Evolutionary conservation across 2,113 vertebrate genomes (phyloP).

Genomic region (Tragulus kanchil): DNA sequence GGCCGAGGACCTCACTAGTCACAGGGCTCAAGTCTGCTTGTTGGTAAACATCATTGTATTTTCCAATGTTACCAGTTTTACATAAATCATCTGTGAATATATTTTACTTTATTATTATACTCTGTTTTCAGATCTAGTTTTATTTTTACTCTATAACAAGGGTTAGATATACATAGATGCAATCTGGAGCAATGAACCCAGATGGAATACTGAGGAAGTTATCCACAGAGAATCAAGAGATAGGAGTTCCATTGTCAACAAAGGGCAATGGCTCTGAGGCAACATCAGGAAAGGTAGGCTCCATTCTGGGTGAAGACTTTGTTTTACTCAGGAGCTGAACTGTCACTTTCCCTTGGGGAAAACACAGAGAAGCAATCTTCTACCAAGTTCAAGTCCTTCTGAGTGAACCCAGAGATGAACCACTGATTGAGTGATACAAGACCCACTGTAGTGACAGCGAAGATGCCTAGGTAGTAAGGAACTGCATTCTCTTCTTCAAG

Average conservation of each 20-base stretch:
- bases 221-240: not conserved
- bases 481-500: not conserved
- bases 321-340: not conserved
- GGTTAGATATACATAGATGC: not conserved
- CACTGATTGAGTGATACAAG: not conserved
- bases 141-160: not conserved
- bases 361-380: not conserved
- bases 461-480: fast-evolving
- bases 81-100: not conserved
- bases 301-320: not conserved
- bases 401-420: not conserved
- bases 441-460: not conserved
- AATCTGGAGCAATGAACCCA: not conserved
- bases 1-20: not conserved
- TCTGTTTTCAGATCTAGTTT: not conserved
- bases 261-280: not conserved
- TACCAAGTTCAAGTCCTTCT: not conserved
- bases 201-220: not conserved
- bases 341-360: not conserved
- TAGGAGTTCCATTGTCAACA: not conserved
- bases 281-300: not conserved
- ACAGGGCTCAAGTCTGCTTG: not conserved
- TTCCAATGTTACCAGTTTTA: not conserved
- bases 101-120: not conserved
- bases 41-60: not conserved